phyloP scores from a whole-genome alignment of 1,140 invertebrate species.

The Diprion similis region DNA sequence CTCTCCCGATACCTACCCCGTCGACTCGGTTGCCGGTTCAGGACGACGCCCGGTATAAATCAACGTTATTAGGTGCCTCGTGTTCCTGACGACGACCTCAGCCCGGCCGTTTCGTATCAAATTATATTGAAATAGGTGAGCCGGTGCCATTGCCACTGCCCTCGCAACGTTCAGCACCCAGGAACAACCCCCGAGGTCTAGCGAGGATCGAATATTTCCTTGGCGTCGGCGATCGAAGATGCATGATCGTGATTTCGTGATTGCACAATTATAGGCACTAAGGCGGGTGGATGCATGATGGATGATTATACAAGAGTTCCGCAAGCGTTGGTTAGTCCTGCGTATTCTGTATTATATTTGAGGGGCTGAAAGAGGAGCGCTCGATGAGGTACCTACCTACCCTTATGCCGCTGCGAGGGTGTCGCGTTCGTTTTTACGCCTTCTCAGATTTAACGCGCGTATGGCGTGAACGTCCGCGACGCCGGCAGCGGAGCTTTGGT shows the following conservation, averaged over 20 bases:
- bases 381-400: background rate
- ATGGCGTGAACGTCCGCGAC: background rate
- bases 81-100: slow-evolving; percentile 47
- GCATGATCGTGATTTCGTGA: no score
- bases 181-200: background rate
- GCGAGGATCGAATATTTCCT: background rate
- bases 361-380: background rate
- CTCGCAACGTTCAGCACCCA: background rate
- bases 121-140: slow-evolving; percentile 54
- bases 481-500: background rate
- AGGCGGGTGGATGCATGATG: no score
- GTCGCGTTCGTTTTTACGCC: background rate
- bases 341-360: background rate
- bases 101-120: slow-evolving; percentile 59
- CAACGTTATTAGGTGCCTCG: slow-evolving; percentile 61
- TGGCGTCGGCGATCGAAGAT: no score
- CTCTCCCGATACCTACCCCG: slow-evolving; percentile 43
- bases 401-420: background rate
- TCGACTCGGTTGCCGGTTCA: slow-evolving; percentile 1
- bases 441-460: background rate
- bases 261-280: no score
- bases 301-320: background rate
- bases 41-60: slow-evolving; percentile 54
- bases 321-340: background rate
- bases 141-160: background rate